Conservation (phyloP, 2,113 vertebrate species). For the Verasper variegatus region DNA sequence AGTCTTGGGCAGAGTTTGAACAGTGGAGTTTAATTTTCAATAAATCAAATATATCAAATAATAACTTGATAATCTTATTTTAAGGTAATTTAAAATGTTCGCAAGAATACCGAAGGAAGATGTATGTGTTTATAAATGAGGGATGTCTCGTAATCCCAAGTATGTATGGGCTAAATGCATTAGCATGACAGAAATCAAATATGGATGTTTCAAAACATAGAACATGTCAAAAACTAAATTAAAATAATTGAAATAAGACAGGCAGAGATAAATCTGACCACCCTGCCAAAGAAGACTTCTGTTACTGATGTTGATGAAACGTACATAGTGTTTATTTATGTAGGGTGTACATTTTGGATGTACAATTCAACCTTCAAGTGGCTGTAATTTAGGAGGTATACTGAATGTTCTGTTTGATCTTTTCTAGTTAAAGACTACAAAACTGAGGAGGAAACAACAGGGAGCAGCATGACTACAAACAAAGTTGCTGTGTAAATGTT, state of each 20-base stretch:
- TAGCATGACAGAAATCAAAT: too few relatives aligned
- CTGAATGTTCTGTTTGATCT: slow-evolving; percentile 6
- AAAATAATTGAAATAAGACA: background rate
- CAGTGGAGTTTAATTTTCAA: too few relatives aligned
- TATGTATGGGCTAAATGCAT: too few relatives aligned
- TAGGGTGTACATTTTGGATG: background rate
- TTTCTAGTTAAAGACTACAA: slow-evolving; percentile 36
- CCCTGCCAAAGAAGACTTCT: background rate
- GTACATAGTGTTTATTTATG: slow-evolving; percentile 32
- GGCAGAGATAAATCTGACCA: background rate
- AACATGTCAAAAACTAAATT: background rate
- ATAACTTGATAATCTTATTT: too few relatives aligned
- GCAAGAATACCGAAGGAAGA: background rate
- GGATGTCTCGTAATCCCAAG: too few relatives aligned
- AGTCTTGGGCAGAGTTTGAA: too few relatives aligned
- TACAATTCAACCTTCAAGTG: background rate
- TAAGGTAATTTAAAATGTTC: background rate
- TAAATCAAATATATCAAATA: too few relatives aligned
- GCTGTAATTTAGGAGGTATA: background rate
- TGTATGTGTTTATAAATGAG: too few relatives aligned
- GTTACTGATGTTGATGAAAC: slow-evolving; percentile 2
- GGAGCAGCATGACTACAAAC: background rate
- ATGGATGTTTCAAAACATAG: background rate
- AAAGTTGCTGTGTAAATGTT: background rate
- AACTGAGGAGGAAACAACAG: background rate